Percentiles rank a stretch among this genome's conserved stretches.
Evolutionary conservation across 2,113 vertebrate species (phyloP).

Genomic region (Bufo bufo): DNA sequence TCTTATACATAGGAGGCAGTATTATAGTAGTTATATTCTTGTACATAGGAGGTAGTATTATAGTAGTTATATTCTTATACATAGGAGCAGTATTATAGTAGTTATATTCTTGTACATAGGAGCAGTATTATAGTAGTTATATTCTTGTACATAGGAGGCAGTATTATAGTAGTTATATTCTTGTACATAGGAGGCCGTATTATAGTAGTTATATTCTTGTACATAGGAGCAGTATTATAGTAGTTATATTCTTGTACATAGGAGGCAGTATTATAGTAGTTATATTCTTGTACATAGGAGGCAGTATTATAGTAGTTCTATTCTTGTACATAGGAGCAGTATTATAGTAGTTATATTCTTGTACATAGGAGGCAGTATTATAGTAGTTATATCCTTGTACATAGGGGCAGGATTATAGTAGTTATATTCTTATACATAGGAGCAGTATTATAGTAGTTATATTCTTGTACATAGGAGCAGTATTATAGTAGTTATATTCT

Average conservation of each 20-base stretch:
- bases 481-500: slow-evolving; percentile 22
- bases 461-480: no score
- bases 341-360: background rate
- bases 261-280: background rate
- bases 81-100: background rate
- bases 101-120: background rate
- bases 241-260: no score
- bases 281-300: background rate
- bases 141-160: background rate
- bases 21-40: background rate
- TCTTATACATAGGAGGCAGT: background rate
- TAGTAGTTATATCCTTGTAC: no score
- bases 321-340: background rate
- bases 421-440: no score
- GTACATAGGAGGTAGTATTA: background rate
- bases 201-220: background rate
- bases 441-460: no score
- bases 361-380: no score
- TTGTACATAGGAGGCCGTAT: background rate
- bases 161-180: slow-evolving; percentile 9
- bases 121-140: background rate
- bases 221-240: background rate
- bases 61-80: background rate
- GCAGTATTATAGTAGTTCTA: background rate
- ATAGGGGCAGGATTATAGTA: no score